Base-by-base conservation (phyloP, 2,113 vertebrate species). In the Aptenodytes forsteri region DNA sequence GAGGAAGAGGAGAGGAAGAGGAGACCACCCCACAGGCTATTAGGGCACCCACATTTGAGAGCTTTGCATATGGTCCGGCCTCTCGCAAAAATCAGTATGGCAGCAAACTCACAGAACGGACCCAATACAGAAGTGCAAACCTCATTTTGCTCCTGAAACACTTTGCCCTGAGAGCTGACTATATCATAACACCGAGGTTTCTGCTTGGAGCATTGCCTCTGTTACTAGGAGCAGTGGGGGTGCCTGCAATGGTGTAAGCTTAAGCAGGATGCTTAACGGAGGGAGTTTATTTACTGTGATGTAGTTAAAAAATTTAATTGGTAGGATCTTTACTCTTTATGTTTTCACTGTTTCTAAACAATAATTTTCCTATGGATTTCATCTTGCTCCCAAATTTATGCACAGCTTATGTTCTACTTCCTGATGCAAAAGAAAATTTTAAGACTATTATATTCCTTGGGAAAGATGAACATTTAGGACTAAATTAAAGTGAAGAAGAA, bases 111-210 rank as follows among this genome's bases (percentile, higher is more conserved):
- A 27, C 7, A 52, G 58, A 82, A 66, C 1, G 0, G 40, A 38
- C 16, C 25, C 34, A 42, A 46, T 25, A 14, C 19, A 52, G 26
- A 69, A 58, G 21, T 7, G 27, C 26, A 69, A 79, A 47, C 20
- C 30, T 16, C 18, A 47, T 66, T 78, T 80, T 69, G 36, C 27
- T 38, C 10, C 27, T 61, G 50, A 61, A 81, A 66, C 10, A 13
- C 13, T 59, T 55, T 56, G 47, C 27, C 47, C 29, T 5, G 12
- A 42, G 42, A 69, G 47, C 22, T 34, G 26, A 14, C 46, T 32
- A 2, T 32, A 36, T 17, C 18, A 4, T n/a, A 42, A 40, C 32
- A 36, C 6, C 0, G 0, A 23, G 29, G 10, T n/a, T 87, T 70
- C 75, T 55, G 16, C 44, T 47, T 38, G 55, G 46, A n/a, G 40